Conservation (phyloP, 2,113 vertebrate genomes). For the Tragelaphus scriptus region DNA sequence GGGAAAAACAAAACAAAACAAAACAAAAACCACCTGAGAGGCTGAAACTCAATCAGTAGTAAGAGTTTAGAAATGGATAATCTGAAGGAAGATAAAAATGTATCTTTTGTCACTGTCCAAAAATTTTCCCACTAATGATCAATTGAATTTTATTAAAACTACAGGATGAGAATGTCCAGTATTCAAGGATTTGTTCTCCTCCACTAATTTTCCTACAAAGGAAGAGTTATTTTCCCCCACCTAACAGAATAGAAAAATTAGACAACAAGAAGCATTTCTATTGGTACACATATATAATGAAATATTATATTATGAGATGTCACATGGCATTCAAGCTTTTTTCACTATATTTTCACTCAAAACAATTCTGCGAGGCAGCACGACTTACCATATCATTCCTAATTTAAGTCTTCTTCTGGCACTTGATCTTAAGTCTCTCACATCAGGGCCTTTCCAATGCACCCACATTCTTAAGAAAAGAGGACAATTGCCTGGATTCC, state of each 20-base stretch:
- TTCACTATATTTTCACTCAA: not conserved
- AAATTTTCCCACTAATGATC: not conserved
- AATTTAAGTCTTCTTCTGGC: not conserved
- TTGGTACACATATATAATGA: not conserved
- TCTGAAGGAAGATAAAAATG: constrained; percentile 19
- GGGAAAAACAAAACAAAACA: not conserved
- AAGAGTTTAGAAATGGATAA: not conserved
- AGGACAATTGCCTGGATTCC: not conserved
- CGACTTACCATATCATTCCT: not conserved
- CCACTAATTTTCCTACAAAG: not conserved
- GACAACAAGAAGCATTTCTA: not conserved
- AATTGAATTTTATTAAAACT: not conserved
- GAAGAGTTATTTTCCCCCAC: not conserved
- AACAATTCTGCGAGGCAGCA: not conserved
- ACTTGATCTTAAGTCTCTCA: not conserved
- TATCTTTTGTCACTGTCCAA: not conserved
- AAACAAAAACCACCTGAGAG: not conserved
- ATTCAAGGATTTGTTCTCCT: not conserved
- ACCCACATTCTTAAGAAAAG: not conserved
- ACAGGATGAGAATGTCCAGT: not conserved
- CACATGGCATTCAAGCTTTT: not conserved
- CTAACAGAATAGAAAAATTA: not conserved
- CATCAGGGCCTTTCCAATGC: not conserved
- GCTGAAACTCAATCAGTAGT: not conserved
- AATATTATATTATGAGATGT: not conserved